Percentiles rank a stretch among this genome's conserved stretches.
Conservation (phyloP, 2,113 vertebrate species). For the Delphinus delphis region DNA sequence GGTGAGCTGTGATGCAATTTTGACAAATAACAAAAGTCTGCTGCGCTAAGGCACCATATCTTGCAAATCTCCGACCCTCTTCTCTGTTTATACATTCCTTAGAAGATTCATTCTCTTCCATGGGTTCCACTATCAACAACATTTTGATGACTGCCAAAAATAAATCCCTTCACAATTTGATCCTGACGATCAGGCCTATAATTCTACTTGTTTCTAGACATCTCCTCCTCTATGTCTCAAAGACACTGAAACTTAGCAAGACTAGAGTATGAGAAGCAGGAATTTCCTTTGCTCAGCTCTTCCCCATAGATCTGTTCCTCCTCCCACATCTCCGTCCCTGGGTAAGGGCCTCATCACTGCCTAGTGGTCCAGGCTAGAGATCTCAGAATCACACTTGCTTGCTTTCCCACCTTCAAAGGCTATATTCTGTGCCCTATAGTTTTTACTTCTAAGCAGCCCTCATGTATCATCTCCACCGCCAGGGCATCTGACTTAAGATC, state of each 20-base stretch:
- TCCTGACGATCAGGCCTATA: neutral
- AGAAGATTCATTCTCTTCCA: neutral
- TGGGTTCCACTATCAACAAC: neutral
- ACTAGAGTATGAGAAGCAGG: neutral
- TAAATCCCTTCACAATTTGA: neutral
- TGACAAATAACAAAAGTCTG: neutral
- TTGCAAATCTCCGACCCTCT: neutral
- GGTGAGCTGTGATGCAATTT: neutral
- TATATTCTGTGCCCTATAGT: neutral
- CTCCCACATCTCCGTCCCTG: neutral
- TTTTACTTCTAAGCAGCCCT: neutral
- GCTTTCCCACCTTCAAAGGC: neutral
- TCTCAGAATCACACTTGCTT: neutral
- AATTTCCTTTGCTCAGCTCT: neutral
- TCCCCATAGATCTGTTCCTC: neutral
- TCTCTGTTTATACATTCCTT: neutral
- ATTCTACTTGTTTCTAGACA: neutral
- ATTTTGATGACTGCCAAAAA: neutral
- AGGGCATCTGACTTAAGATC: neutral
- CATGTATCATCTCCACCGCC: neutral
- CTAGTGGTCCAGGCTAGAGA: neutral
- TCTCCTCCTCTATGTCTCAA: neutral
- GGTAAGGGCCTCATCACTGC: neutral
- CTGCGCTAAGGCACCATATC: neutral
- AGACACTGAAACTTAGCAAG: neutral